Evolutionary conservation across 2,113 vertebrate species (phyloP).

Genomic region (Sminthopsis crassicaudata): DNA sequence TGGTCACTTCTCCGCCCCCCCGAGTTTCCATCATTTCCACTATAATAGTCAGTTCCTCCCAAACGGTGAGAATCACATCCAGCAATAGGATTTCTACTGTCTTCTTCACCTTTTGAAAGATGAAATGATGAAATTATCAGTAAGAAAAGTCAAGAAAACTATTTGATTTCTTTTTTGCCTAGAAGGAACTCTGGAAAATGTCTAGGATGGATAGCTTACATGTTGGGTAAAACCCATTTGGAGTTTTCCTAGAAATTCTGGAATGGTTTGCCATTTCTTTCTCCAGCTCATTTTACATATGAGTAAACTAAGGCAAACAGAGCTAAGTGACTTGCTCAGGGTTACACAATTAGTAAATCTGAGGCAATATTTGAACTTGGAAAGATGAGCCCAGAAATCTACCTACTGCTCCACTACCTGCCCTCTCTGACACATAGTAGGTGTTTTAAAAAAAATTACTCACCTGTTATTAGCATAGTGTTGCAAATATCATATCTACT

Average conservation of each 20-base stretch:
- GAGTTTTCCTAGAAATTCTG: neutral
- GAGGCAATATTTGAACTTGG: neutral
- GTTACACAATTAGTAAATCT: neutral
- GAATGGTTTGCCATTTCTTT: neutral
- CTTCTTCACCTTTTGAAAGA: neutral
- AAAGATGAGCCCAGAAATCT: neutral
- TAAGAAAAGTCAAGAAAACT: neutral
- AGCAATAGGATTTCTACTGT: neutral
- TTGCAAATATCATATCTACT: neutral
- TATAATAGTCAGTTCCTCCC: neutral
- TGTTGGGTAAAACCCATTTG: neutral
- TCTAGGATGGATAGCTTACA: neutral
- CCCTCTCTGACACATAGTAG: neutral
- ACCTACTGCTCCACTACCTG: neutral
- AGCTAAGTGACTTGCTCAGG: neutral
- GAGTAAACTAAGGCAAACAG: neutral
- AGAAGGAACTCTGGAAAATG: neutral
- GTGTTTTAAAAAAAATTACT: no score
- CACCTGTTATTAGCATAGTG: neutral
- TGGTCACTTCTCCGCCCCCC: neutral
- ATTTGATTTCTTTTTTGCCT: neutral
- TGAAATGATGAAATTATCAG: neutral
- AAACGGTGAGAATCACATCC: neutral
- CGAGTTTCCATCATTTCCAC: neutral
- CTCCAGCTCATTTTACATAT: neutral